Evolutionary conservation across 2,113 vertebrate genomes (phyloP).

Genomic region (Zingel zingel): DNA sequence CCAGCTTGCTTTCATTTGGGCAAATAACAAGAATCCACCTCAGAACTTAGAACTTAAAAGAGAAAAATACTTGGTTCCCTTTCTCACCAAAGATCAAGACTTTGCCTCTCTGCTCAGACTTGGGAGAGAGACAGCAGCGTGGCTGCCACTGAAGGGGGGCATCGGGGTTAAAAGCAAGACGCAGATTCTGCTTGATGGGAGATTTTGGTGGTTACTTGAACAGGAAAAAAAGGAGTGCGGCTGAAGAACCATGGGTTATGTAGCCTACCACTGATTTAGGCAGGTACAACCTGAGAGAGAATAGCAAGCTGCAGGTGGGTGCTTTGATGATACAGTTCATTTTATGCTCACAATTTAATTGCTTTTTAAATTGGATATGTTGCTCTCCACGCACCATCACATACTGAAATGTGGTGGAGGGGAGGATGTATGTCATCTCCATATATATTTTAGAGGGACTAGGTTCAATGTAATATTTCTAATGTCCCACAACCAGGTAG

Average conservation of each 20-base stretch:
- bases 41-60: constrained; percentile 27
- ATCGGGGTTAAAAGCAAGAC: constrained; percentile 44
- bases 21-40: constrained; percentile 40
- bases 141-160: constrained; percentile 24
- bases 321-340: constrained; percentile 20
- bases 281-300: constrained; percentile 20
- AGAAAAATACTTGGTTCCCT: constrained; percentile 1
- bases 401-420: neutral
- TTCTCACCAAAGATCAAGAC: constrained; percentile 47
- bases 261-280: neutral
- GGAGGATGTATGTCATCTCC: constrained; percentile 15
- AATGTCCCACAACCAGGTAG: constrained; percentile 1
- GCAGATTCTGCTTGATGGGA: constrained; percentile 12
- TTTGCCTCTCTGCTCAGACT: constrained; percentile 22
- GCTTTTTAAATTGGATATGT: constrained; percentile 62
- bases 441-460: constrained; percentile 9
- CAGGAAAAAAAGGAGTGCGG: neutral
- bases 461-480: constrained; percentile 8
- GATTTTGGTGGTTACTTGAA: constrained; percentile 13
- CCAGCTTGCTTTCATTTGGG: constrained; percentile 62
- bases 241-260: neutral
- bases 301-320: neutral
- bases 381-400: constrained; percentile 18
- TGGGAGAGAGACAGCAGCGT: constrained; percentile 22
- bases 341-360: constrained; percentile 44